Conservation (phyloP, 2,888 invertebrate genomes). For the Aphidius colemani region DNA sequence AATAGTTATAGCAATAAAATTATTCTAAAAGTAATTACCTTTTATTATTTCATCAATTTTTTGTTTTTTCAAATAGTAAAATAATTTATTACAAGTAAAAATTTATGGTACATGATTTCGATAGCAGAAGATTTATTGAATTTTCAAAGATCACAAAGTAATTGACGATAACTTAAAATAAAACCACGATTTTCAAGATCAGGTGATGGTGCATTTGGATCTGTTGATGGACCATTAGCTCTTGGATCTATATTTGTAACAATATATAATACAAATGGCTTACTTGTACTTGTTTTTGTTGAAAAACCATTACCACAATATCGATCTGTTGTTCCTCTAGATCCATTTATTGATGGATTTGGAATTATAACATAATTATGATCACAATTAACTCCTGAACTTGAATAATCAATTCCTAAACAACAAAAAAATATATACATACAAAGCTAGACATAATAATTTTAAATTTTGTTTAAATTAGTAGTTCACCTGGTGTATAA, state of each 20-base stretch:
- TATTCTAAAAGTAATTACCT: not conserved
- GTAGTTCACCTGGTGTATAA: constrained; percentile 52
- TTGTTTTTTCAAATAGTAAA: no score
- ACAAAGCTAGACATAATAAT: not conserved
- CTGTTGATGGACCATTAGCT: constrained; percentile 9
- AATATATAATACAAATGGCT: constrained; percentile 76
- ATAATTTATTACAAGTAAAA: not conserved
- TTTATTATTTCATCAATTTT: no score
- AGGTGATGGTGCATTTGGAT: constrained; percentile 57
- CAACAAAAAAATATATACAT: constrained; percentile 29
- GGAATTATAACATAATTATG: constrained; percentile 79
- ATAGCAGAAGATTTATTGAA: no score
- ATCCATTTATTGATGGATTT: constrained; percentile 62
- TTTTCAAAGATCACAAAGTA: constrained; percentile 63
- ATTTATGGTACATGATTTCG: no score
- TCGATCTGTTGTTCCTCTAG: constrained; percentile 65
- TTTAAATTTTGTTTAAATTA: constrained; percentile 45
- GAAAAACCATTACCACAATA: constrained; percentile 78
- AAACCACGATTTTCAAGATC: constrained; percentile 80
- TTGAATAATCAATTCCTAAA: constrained; percentile 62
- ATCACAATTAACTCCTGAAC: constrained; percentile 67
- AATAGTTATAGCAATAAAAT: no score
- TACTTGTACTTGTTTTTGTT: constrained; percentile 68
- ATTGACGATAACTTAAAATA: constrained; percentile 71
- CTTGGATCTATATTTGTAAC: constrained; percentile 69